Conservation (phyloP, 1,140 invertebrate species). For the Drosophila murphyi region DNA sequence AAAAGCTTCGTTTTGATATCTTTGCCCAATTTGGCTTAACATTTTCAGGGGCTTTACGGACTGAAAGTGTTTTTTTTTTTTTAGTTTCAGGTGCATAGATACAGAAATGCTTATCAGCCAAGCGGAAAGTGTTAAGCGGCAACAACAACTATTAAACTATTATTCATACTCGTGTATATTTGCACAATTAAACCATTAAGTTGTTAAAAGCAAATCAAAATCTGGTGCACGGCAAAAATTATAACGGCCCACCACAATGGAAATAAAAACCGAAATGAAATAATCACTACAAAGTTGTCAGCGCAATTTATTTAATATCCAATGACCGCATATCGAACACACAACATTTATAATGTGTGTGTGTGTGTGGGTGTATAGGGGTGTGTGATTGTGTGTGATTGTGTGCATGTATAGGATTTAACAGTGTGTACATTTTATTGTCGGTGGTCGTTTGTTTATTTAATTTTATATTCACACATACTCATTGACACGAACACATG, state of each 20-base stretch:
- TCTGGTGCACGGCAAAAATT: constrained; percentile 20
- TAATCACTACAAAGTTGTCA: constrained; percentile 47
- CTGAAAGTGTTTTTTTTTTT: neutral
- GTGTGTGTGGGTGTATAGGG: neutral
- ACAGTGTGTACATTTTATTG: constrained; percentile 1
- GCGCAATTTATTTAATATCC: constrained; percentile 47
- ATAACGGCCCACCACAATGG: constrained; percentile 46
- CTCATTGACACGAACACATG: neutral
- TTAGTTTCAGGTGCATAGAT: constrained; percentile 4
- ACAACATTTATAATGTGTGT: neutral
- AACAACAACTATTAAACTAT: neutral
- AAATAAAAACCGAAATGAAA: constrained; percentile 32
- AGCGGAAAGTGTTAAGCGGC: constrained; percentile 58
- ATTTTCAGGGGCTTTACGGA: constrained; percentile 29
- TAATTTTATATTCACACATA: constrained; percentile 10
- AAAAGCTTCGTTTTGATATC: constrained; percentile 21
- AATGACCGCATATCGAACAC: constrained; percentile 31
- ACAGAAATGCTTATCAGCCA: constrained; percentile 31
- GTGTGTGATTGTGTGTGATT: neutral
- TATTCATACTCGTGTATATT: constrained; percentile 12
- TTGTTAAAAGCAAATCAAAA: constrained; percentile 76
- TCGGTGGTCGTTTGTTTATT: constrained; percentile 14
- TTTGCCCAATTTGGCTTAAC: constrained; percentile 45
- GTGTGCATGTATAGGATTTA: neutral
- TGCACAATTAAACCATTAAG: constrained; percentile 77